phyloP scores from a whole-genome alignment of 2,113 vertebrate species.

The Motacilla tschutschensis region DNA sequence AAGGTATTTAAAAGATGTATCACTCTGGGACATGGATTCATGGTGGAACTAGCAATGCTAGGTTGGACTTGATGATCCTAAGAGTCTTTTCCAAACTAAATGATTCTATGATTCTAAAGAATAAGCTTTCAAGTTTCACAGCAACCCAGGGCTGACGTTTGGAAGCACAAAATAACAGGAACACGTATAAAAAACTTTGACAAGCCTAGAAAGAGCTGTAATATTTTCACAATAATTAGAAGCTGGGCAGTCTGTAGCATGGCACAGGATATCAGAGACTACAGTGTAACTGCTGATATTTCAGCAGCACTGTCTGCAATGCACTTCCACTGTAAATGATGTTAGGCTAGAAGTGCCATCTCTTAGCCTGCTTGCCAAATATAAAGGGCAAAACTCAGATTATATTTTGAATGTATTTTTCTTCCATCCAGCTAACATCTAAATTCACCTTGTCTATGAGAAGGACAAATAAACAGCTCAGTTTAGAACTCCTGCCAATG shows the following conservation, averaged over 20 bases:
- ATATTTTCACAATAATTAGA: not conserved
- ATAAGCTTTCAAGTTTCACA: not conserved
- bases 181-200: not conserved
- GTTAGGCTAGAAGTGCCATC: not conserved
- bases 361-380: not conserved
- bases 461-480: conserved; percentile 39
- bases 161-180: not conserved
- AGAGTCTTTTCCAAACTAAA: not conserved
- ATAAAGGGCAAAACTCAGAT: not conserved
- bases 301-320: not conserved
- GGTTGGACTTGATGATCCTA: not conserved
- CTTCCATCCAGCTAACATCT: not conserved
- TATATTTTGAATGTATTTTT: not conserved
- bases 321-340: not conserved
- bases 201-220: not conserved
- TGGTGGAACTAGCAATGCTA: not conserved
- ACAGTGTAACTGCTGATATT: not conserved
- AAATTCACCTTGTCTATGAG: conserved; percentile 39
- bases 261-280: not conserved
- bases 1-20: not conserved
- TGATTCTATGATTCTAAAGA: not conserved
- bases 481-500: conserved; percentile 29
- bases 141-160: not conserved
- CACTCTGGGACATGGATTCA: not conserved
- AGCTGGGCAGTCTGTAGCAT: not conserved